These are phyloP conservation scores for Ophthalmolycus amberensis DNA, from an alignment of 2,113 vertebrate species.

Conservation along the genomic window DNA sequence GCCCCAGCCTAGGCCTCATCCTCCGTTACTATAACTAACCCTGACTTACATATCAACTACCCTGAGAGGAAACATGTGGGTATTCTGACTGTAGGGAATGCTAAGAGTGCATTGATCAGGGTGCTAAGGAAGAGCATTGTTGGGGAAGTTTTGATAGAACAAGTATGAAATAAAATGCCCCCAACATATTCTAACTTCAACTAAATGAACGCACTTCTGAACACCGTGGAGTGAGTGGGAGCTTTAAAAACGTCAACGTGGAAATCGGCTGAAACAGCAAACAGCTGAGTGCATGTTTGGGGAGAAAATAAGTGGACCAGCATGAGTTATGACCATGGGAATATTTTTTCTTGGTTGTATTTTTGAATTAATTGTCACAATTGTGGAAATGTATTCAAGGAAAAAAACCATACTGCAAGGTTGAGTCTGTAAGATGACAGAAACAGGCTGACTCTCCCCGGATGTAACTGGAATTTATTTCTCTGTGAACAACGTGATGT, in stretches of 20 bases:
- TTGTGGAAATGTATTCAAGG: slow-evolving; percentile 2
- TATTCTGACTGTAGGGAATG: neutral
- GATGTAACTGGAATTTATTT: neutral
- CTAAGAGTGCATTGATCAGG: neutral
- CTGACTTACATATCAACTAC: neutral
- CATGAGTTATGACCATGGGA: slow-evolving; percentile 47
- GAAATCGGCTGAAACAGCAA: slow-evolving; percentile 48
- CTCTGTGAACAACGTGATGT: neutral
- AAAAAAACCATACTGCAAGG: neutral
- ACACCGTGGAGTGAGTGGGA: neutral
- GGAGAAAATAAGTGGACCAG: slow-evolving; percentile 24
- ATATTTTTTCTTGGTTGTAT: slow-evolving; percentile 39
- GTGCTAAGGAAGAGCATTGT: neutral
- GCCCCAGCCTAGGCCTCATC: neutral
- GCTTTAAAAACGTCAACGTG: slow-evolving; percentile 6
- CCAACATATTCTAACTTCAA: neutral
- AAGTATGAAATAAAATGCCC: neutral
- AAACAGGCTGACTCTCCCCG: neutral
- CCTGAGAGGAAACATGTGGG: neutral
- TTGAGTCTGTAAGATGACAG: neutral
- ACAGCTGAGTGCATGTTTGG: slow-evolving; percentile 36
- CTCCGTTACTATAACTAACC: neutral
- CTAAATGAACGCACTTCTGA: slow-evolving; percentile 13
- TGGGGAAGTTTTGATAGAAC: neutral
- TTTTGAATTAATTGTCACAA: slow-evolving; percentile 13